Base-by-base conservation (phyloP, 1,140 invertebrate species). In the Carcinoscorpius rotundicauda region DNA sequence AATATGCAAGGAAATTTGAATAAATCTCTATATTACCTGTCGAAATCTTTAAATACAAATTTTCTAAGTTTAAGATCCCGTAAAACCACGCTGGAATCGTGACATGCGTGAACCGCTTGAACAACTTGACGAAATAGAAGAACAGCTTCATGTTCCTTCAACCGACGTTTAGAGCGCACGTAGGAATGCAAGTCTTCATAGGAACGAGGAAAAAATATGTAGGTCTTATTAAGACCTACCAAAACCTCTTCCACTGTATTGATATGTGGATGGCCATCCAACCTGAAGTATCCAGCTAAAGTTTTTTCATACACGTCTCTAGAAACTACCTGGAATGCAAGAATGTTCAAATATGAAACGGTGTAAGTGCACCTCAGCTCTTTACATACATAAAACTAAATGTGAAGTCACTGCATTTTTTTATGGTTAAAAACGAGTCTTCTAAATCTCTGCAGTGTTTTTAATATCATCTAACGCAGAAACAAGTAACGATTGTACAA, bases 11-110 rank as follows among this genome's bases (percentile, higher is more conserved):
- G 29, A 29, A 29, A 29, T 29, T 85, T 29, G 29, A 29, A 29
- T 29, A 29, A 29, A 29, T 29, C 29, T 2, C 0, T 29, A 29
- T 29, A 29, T 86, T 79, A 97, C 94, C 89, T 89, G 76, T 93
- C 86, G 71, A 85, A 81, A 79, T 97, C 89, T 61, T 87, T 86
- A 79, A 97, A 98, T 72, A 97, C 93, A 79, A 98, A 97, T 76
- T 97, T 97, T 76, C 93, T 84, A 60, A 98, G 84, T 77, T 97
- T 97, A 71, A 98, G 85, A 79, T 98, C 95, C 73, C 94, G 82
- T 67, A 98, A 83, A 63, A 97, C 89, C 66, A 98, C 87, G 56
- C 93, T 93, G 73, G 88, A 87, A 69, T 86, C 83, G 79, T 98
- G 95, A 76, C 94, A 98, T 67, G 87, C 86, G 67, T 86, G 82